Conservation (phyloP, 1,140 invertebrate species). For the Caerostris extrusa region DNA sequence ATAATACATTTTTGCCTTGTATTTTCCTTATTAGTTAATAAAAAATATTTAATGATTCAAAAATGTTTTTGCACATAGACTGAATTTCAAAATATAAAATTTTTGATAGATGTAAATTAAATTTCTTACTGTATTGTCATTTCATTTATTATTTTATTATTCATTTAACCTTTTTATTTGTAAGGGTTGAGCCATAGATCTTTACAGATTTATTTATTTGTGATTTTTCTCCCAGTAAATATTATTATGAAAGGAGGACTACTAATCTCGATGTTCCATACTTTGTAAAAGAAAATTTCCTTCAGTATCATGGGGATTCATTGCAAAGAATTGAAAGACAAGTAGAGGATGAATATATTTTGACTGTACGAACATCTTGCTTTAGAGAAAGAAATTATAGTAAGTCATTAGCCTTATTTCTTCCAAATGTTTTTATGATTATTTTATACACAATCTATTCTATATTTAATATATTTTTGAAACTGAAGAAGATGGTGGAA, state of each 20-base stretch:
- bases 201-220: neutral
- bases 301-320: slow-evolving; percentile 13
- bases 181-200: too few relatives aligned
- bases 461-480: too few relatives aligned
- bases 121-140: neutral
- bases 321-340: slow-evolving; percentile 51
- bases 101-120: neutral
- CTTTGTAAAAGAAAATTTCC: slow-evolving; percentile 65
- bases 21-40: too few relatives aligned
- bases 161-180: neutral
- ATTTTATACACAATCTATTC: too few relatives aligned
- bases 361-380: slow-evolving; percentile 62
- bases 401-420: slow-evolving; percentile 7
- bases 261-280: slow-evolving; percentile 64
- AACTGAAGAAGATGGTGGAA: too few relatives aligned
- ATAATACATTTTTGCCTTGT: too few relatives aligned
- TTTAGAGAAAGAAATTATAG: slow-evolving; percentile 77
- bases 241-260: slow-evolving; percentile 67
- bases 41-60: too few relatives aligned
- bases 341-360: slow-evolving; percentile 69
- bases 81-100: too few relatives aligned
- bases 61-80: too few relatives aligned
- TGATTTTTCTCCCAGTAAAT: slow-evolving; percentile 57
- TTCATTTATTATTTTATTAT: neutral
- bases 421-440: too few relatives aligned